Conservation (phyloP, 2,797 vertebrate genomes). For the Vultur gryphus region DNA sequence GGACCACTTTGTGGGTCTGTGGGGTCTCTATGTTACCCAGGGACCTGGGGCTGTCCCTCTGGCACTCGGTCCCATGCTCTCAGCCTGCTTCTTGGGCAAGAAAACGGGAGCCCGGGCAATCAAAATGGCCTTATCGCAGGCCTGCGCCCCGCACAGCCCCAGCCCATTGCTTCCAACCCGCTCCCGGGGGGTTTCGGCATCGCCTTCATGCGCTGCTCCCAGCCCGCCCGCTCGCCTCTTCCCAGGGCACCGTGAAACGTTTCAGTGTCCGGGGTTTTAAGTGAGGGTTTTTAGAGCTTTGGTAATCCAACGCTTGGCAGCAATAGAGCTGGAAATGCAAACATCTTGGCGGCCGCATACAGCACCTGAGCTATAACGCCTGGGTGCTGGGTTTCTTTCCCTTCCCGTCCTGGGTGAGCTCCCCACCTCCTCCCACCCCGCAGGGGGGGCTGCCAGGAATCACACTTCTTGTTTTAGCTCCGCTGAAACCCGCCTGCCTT, state of each 20-base stretch:
- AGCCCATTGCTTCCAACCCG: accelerated
- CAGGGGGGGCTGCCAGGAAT: neutral
- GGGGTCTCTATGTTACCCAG: too few relatives aligned
- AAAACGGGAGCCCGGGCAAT: accelerated
- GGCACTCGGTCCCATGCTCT: accelerated
- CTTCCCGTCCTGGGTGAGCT: neutral
- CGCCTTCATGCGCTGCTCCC: accelerated
- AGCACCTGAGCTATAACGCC: accelerated
- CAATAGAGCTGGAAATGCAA: accelerated
- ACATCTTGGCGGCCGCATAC: accelerated
- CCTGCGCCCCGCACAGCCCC: accelerated
- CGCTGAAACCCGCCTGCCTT: neutral
- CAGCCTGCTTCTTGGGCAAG: neutral
- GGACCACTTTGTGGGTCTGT: neutral
- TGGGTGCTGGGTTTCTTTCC: neutral
- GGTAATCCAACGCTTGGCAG: neutral
- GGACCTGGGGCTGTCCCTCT: neutral
- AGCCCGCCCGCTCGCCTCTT: accelerated
- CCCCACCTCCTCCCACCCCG: neutral
- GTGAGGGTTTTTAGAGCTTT: neutral
- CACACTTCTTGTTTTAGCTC: neutral
- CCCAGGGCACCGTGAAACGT: neutral
- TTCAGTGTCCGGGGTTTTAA: accelerated
- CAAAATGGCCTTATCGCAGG: accelerated
- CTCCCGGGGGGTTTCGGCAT: accelerated